phyloP scores from a whole-genome alignment of 2,113 vertebrate genomes.

The Ranitomeya imitator region DNA sequence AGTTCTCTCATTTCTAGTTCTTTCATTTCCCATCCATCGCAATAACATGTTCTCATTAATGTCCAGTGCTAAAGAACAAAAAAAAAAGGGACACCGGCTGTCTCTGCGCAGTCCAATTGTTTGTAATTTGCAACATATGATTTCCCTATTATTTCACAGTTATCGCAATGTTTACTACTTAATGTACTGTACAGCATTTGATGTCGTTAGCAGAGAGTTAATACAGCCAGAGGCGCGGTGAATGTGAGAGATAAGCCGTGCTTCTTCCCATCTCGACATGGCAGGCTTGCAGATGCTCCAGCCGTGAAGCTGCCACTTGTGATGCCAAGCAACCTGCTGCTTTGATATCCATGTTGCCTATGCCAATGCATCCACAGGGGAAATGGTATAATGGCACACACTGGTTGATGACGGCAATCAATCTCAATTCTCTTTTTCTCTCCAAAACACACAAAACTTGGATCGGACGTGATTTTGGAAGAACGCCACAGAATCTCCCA shows the following conservation, averaged over 20 bases:
- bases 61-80: neutral
- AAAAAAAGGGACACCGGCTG: neutral
- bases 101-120: conserved; percentile 21
- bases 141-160: conserved; percentile 17
- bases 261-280: conserved; percentile 40
- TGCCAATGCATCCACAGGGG: conserved; percentile 56
- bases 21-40: neutral
- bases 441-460: conserved; percentile 58
- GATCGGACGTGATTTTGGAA: conserved; percentile 53
- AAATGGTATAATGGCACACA: conserved; percentile 56
- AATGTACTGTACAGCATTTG: conserved; percentile 30
- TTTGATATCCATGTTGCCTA: conserved; percentile 50
- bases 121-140: conserved; percentile 46
- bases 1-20: neutral
- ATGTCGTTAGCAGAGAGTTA: conserved; percentile 40
- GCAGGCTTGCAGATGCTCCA: conserved; percentile 53
- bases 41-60: neutral
- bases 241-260: conserved; percentile 27
- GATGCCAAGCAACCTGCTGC: conserved; percentile 58
- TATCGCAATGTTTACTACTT: conserved; percentile 39
- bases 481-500: conserved; percentile 51
- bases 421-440: conserved; percentile 57
- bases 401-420: conserved; percentile 58
- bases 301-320: conserved; percentile 47
- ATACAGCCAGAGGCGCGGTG: conserved; percentile 43